phyloP scores from a whole-genome alignment of 2,113 vertebrate genomes.

The Bubo scandiacus region DNA sequence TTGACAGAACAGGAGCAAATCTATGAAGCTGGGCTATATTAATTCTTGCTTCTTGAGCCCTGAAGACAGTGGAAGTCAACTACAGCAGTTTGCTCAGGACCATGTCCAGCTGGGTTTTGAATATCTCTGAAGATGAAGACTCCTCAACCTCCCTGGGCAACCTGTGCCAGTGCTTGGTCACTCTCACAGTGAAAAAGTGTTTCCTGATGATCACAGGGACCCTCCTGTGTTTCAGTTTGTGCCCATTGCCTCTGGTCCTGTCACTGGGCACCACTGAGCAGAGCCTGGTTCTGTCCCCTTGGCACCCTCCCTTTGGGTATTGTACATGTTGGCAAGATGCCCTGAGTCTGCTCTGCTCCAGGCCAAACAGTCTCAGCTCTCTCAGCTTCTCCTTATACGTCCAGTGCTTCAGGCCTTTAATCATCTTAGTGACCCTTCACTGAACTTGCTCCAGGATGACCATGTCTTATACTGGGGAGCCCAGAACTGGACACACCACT shows the following conservation, averaged over 20 bases:
- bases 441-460: neutral
- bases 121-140: neutral
- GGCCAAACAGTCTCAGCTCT: neutral
- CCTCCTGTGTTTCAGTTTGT: neutral
- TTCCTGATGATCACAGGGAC: neutral
- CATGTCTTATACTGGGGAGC: neutral
- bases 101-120: neutral
- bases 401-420: neutral
- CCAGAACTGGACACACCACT: neutral
- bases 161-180: fast-evolving
- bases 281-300: neutral
- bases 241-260: neutral
- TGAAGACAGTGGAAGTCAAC: neutral
- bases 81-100: neutral
- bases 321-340: fast-evolving
- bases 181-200: neutral
- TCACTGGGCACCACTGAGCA: neutral
- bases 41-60: neutral
- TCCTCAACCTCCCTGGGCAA: neutral
- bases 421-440: neutral
- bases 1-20: neutral
- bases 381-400: neutral
- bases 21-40: neutral
- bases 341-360: neutral
- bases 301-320: neutral